These are phyloP conservation scores for Limonius californicus DNA, from an alignment of 1,140 invertebrate species.

Conservation along the genomic window DNA sequence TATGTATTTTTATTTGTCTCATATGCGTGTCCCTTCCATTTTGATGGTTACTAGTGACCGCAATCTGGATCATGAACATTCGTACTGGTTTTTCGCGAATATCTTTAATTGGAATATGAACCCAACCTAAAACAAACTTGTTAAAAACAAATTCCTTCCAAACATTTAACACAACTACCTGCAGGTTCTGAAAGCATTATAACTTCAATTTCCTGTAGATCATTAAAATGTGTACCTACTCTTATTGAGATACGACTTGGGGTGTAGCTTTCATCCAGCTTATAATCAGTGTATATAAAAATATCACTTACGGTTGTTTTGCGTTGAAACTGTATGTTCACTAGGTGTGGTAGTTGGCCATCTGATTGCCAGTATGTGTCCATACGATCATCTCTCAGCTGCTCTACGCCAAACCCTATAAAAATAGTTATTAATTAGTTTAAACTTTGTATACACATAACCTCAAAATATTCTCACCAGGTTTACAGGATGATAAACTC, in stretches of 20 bases:
- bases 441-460: conserved; percentile 4
- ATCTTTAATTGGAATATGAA: conserved; percentile 88
- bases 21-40: conserved; percentile 98
- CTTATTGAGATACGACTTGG: conserved; percentile 93
- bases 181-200: conserved; percentile 91
- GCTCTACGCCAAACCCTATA: conserved; percentile 96
- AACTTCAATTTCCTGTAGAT: conserved; percentile 95
- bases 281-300: conserved; percentile 96
- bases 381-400: conserved; percentile 88
- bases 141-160: background rate
- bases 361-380: conserved; percentile 99
- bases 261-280: conserved; percentile 98
- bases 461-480: conserved; percentile 69
- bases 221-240: conserved; percentile 95
- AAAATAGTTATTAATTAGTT: conserved; percentile 8
- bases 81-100: conserved; percentile 81
- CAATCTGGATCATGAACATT: conserved; percentile 96
- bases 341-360: conserved; percentile 94
- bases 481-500: conserved; percentile 97
- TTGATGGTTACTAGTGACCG: conserved; percentile 97
- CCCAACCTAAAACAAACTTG: conserved; percentile 83
- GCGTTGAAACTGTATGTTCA: conserved; percentile 95
- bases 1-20: conserved; percentile 94
- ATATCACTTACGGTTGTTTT: conserved; percentile 95
- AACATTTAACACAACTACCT: conserved; percentile 45